A percentile compares a stretch with the other conserved stretches of the same genome.
Evolutionary conservation across 2,888 invertebrate species (phyloP).

Genomic region (Liposcelis brunnea): DNA sequence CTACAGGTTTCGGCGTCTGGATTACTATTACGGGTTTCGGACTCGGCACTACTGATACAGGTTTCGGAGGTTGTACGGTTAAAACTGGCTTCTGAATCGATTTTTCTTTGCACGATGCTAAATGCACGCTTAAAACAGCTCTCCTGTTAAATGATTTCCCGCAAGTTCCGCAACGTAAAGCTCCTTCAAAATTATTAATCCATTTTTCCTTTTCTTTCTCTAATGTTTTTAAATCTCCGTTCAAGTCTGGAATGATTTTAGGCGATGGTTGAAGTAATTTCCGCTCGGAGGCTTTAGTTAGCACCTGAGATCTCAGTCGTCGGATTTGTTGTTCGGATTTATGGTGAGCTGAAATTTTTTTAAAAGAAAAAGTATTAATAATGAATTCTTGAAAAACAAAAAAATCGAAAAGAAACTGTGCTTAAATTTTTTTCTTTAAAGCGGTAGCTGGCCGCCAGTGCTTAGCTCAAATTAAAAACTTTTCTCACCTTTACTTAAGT

Average conservation of each 20-base stretch:
- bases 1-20: no score
- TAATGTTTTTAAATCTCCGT: background rate
- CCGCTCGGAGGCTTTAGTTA: background rate
- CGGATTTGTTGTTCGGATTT: slow-evolving; percentile 1
- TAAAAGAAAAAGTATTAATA: no score
- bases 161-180: background rate
- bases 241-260: background rate
- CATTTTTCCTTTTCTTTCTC: background rate
- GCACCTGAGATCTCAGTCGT: background rate
- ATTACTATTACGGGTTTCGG: no score
- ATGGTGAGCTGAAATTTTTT: slow-evolving; percentile 2
- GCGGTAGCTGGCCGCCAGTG: no score
- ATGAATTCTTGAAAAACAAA: no score
- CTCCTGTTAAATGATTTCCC: slow-evolving; percentile 2
- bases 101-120: background rate
- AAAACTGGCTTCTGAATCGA: no score
- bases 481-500: slow-evolving; percentile 3
- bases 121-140: background rate
- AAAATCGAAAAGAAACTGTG: no score
- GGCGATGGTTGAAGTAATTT: background rate
- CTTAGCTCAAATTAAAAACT: no score
- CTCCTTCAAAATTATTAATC: slow-evolving; percentile 1
- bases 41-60: no score
- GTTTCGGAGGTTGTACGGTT: no score
- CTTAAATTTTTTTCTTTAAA: no score